A percentile compares a stretch with the other conserved stretches of the same genome.
Conservation (phyloP, 2,888 invertebrate species). For the Diarsia rubi region DNA sequence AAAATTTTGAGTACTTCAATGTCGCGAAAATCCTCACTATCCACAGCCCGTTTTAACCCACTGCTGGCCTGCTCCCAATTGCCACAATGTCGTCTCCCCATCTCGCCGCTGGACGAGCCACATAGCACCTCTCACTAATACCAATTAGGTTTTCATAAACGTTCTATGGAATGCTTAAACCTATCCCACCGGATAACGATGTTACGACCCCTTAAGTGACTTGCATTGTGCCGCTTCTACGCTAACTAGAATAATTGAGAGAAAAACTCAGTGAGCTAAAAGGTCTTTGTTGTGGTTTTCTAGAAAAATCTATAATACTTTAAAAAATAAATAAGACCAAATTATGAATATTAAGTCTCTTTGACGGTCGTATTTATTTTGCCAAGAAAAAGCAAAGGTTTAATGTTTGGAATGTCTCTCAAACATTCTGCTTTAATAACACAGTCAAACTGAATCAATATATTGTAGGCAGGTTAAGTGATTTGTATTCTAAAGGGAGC, state of each 20-base stretch:
- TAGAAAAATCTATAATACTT: no score
- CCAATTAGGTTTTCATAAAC: no score
- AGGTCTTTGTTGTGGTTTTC: slow-evolving; percentile 15
- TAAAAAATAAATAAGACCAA: no score
- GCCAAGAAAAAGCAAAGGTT: neutral
- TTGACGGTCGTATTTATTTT: neutral
- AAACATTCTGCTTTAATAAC: neutral
- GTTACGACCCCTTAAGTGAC: slow-evolving; percentile 5
- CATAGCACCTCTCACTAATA: no score
- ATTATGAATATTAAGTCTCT: neutral
- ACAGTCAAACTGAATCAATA: neutral
- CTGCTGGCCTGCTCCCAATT: no score
- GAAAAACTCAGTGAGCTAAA: slow-evolving; percentile 1
- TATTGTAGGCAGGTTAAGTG: neutral
- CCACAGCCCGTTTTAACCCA: no score
- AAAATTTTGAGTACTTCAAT: no score
- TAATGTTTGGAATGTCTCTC: neutral
- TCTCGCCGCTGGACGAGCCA: no score
- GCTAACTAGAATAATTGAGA: slow-evolving; percentile 11
- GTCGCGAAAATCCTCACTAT: no score
- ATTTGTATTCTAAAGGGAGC: neutral
- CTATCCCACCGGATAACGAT: neutral
- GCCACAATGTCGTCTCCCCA: no score
- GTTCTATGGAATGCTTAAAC: neutral
- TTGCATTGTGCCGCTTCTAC: slow-evolving; percentile 6